Evolutionary conservation across 2,113 vertebrate species (phyloP), one percentile per base, ranked within the genome.

Genomic region (Ursus arctos): DNA sequence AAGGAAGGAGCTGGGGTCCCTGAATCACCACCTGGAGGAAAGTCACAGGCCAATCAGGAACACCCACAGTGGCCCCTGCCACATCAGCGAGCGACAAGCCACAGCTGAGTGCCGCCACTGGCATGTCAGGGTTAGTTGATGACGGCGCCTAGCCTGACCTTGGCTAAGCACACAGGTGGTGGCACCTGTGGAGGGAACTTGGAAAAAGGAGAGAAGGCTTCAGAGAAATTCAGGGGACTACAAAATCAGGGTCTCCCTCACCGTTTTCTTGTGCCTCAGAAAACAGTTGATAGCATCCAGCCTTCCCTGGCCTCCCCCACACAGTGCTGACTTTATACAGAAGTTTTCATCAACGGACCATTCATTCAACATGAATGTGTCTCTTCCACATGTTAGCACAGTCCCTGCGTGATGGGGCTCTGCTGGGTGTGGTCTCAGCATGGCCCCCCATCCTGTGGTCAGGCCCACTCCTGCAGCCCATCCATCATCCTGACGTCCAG

Each of bases 401-500:
- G 92, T 77, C 86, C 63, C 81, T n/a, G 92, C 21, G 3, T 22
- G 19, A 21, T 0, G 5, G 81, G 87, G 47, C 67, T 79, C 47
- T 53, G 80, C 96, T 65, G 94, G 95, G 97, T 88, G 97, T 95
- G 96, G 96, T 84, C 88, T 76, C 47, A 0, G 57, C 93, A 8
- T 0, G 63, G 81, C 88, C 88, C 51, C 81, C 91, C n/a, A 47
- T 36, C 24, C 83, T 95, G 97, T 53, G 94, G 95, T 95, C 96
- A 96, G 96, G 49, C 88, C 76, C 31, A 26, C 79, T 87, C 91
- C 88, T 12, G 2, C 71, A 96, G 95, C 94, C 88, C 93, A 96
- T 98, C 49, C 85, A 95, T 98, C 97, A 97, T 95, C 84, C 95
- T 91, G 95, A 96, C 79, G 0, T 85, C 18, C 67, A 82, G 96